Percentiles rank a stretch among this genome's conserved stretches.
phyloP scores from a whole-genome alignment of 2,113 vertebrate genomes.

The Felis catus region DNA sequence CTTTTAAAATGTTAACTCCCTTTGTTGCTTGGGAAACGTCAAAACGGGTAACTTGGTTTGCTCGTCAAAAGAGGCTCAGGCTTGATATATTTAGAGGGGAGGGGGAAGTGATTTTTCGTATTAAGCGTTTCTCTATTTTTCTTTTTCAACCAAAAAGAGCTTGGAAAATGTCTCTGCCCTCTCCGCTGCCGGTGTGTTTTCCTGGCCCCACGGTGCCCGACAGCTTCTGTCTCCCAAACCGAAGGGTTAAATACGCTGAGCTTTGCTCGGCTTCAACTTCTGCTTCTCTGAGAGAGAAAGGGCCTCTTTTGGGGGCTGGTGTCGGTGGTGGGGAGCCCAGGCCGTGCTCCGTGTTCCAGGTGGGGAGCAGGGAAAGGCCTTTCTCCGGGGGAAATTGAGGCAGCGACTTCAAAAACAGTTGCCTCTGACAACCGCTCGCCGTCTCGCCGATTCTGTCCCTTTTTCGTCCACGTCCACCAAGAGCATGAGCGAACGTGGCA shows the following conservation, averaged over 20 bases:
- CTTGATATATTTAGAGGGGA: conserved; percentile 51
- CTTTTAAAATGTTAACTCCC: conserved; percentile 48
- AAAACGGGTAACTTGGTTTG: conserved; percentile 51
- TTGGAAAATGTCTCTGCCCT: conserved; percentile 64
- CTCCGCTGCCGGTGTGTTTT: background rate
- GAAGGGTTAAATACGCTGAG: background rate
- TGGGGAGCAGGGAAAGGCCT: background rate
- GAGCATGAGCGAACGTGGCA: rapidly evolving
- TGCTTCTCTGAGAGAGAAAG: background rate
- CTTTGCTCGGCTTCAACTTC: background rate
- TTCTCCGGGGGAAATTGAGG: background rate
- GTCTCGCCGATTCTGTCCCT: background rate
- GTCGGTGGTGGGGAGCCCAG: background rate
- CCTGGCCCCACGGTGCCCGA: background rate
- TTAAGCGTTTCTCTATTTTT: conserved; percentile 45
- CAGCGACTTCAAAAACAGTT: background rate
- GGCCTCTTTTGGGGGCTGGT: background rate
- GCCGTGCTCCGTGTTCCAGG: background rate
- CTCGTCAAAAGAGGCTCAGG: conserved; percentile 28
- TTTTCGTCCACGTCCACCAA: background rate
- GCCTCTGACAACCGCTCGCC: background rate
- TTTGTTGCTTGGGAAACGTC: conserved; percentile 51
- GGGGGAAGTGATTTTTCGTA: background rate
- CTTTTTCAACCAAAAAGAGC: conserved; percentile 51
- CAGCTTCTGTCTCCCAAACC: background rate